These are phyloP conservation scores for Ardeotis arabs DNA, from an alignment of 2,113 vertebrate species.

Conservation along the genomic window DNA sequence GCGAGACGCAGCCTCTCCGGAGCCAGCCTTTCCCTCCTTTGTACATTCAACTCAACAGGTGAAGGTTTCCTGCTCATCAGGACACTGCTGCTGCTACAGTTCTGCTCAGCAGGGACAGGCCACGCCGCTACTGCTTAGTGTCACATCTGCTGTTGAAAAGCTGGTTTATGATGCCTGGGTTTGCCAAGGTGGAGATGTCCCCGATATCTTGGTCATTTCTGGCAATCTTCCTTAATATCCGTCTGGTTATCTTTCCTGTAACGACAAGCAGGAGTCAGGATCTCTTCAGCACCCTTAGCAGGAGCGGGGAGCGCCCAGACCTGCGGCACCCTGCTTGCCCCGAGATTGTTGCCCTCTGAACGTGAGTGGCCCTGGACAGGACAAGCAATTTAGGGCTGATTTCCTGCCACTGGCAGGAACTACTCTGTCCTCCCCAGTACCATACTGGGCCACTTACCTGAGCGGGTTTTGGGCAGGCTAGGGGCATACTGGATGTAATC, in stretches of 20 bases:
- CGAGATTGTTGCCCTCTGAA: background rate
- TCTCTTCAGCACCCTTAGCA: background rate
- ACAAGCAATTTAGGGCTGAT: background rate
- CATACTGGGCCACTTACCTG: slow-evolving; percentile 76
- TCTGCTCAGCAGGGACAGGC: background rate
- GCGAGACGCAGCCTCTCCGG: background rate
- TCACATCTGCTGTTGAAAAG: slow-evolving; percentile 88
- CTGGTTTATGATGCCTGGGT: slow-evolving; percentile 85
- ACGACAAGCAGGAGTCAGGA: background rate
- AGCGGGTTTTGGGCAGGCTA: slow-evolving; percentile 95
- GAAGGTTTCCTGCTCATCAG: background rate
- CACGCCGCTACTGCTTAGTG: slow-evolving; percentile 71
- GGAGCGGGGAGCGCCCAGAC: background rate
- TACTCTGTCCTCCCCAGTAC: background rate
- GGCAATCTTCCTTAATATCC: slow-evolving; percentile 92
- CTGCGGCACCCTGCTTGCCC: background rate
- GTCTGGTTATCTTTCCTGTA: slow-evolving; percentile 95
- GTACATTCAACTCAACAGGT: slow-evolving; percentile 33
- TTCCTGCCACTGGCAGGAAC: background rate
- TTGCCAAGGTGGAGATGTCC: slow-evolving; percentile 90
- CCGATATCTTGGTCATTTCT: slow-evolving; percentile 89
- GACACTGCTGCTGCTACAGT: background rate
- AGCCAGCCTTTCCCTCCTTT: background rate
- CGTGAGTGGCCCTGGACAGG: background rate
- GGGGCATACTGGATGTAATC: slow-evolving; percentile 96